A percentile compares a stretch with the other conserved stretches of the same genome.
phyloP scores from a whole-genome alignment of 2,113 vertebrate genomes.

The Esox niger region DNA sequence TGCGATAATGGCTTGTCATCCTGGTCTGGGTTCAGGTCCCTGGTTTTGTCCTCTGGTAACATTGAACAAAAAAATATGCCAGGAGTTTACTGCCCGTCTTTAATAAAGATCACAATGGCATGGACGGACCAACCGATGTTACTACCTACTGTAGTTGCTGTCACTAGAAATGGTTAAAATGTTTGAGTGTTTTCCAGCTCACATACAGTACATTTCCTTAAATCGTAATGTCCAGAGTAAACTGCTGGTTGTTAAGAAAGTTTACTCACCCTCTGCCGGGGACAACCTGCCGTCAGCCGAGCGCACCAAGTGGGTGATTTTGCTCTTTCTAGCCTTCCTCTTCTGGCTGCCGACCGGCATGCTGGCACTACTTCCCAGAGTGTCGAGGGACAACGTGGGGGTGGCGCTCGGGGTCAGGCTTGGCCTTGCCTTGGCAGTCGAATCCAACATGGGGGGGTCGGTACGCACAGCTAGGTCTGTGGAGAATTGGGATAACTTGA shows the following conservation, averaged over 20 bases:
- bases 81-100: background rate
- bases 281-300: constrained; percentile 89
- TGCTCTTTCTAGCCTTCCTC: constrained; percentile 96
- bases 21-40: constrained; percentile 80
- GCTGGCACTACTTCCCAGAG: constrained; percentile 77
- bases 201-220: background rate
- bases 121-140: too few relatives aligned
- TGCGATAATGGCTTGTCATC: constrained; percentile 78
- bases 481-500: constrained; percentile 33
- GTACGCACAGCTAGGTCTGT: constrained; percentile 69
- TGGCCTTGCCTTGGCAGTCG: constrained; percentile 68
- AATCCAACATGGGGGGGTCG: constrained; percentile 73
- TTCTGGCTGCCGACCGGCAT: constrained; percentile 97
- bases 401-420: constrained; percentile 5
- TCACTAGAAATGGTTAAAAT: too few relatives aligned
- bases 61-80: constrained; percentile 14
- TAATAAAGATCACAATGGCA: background rate
- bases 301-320: constrained; percentile 96
- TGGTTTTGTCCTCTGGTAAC: constrained; percentile 84
- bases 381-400: constrained; percentile 73
- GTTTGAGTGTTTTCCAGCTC: too few relatives aligned
- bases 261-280: constrained; percentile 78
- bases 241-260: too few relatives aligned
- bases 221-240: background rate
- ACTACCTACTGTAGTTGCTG: too few relatives aligned